Evolutionary conservation across 1,140 invertebrate species (phyloP).

Genomic region (Drosophila sechellia): DNA sequence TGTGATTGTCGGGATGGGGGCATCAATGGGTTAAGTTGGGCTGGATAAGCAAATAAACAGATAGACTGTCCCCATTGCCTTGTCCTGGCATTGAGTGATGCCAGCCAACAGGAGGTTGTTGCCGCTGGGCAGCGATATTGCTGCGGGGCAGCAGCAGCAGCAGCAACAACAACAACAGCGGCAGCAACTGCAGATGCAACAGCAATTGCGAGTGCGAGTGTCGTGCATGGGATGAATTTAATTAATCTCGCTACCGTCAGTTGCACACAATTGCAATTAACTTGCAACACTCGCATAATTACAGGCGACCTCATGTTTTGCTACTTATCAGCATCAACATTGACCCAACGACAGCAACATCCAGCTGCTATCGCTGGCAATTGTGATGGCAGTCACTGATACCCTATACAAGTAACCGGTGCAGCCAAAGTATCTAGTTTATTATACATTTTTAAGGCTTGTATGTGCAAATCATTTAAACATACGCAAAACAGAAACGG

Average conservation of each 20-base stretch:
- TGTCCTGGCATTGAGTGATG: slow-evolving; percentile 71
- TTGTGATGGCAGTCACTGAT: background rate
- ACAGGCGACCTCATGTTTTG: slow-evolving; percentile 83
- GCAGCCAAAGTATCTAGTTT: too few relatives aligned
- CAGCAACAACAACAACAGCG: background rate
- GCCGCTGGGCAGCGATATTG: slow-evolving; percentile 12
- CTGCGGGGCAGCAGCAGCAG: background rate
- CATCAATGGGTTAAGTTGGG: slow-evolving; percentile 9
- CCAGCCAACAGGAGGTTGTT: slow-evolving; percentile 31
- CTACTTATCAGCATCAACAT: slow-evolving; percentile 84
- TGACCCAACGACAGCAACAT: slow-evolving; percentile 52
- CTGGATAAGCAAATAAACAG: slow-evolving; percentile 66
- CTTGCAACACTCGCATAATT: slow-evolving; percentile 84
- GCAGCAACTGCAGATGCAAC: background rate
- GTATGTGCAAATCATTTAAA: too few relatives aligned
- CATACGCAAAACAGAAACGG: too few relatives aligned
- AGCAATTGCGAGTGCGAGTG: background rate
- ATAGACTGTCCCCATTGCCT: slow-evolving; percentile 68
- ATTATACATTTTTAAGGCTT: too few relatives aligned
- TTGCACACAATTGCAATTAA: slow-evolving; percentile 84
- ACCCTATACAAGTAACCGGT: slow-evolving; percentile 1
- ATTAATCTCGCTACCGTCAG: slow-evolving; percentile 84
- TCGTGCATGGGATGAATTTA: slow-evolving; percentile 73
- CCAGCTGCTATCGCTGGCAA: slow-evolving; percentile 6
- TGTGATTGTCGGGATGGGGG: background rate